Evolutionary conservation across 2,888 invertebrate species (phyloP), one percentile per base, ranked within the genome.

Genomic region (Tipula unca): DNA sequence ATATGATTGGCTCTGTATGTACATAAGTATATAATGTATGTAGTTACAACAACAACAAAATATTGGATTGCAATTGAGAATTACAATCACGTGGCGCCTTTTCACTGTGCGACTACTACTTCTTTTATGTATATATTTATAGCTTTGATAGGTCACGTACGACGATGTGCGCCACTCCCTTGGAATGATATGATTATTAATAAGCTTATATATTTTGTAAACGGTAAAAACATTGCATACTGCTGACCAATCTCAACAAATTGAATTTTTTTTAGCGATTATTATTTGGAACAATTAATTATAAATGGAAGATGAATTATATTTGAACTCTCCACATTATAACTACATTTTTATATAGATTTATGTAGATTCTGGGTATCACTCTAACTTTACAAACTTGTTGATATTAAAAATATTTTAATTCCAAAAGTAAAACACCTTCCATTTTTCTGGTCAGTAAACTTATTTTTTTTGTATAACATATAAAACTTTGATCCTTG

Each of bases 371-470:
- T 48, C 48, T 48, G 5, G n/a, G 48, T 48, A n/a, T n/a, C 14
- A 3, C 69, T 69, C 69, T 69, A 69, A 69, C 69, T 69, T 69
- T 20, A 69, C 25, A 69, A 69, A 69, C 25, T 69, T 69, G 69
- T 69, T 69, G 69, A 69, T 69, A 69, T 69, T 69, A 69, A 69
- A 69, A 69, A 69, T 25, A 69, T 69, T 69, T 69, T 69, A 54
- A 54, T 54, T 54, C 17, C 48, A 54, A 54, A 54, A 54, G 48
- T 54, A 54, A 54, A 54, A 54, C 48, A 69, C 69, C 69, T 69
- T 69, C 69, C 25, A 69, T 69, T 69, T 69, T 20, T 69, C 69
- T 69, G 69, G 69, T 69, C 69, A 69, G 69, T 69, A 69, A 69
- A 69, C 69, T 69, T 69, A 69, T 69, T 69, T 69, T 69, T 17